phyloP scores from a whole-genome alignment of 1,140 invertebrate genomes.

The Drosophila sproati region DNA sequence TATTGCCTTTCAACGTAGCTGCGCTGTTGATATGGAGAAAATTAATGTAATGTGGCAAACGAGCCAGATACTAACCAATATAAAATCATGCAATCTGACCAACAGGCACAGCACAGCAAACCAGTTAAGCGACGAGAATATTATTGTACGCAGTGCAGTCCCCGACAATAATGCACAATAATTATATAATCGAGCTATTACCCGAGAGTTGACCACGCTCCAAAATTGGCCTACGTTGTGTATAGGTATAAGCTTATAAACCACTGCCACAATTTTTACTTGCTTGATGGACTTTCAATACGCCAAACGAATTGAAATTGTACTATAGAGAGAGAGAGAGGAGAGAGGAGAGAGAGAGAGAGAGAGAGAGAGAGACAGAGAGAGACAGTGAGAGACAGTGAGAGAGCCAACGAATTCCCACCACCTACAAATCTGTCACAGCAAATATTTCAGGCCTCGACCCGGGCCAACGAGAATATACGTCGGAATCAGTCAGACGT shows the following conservation, averaged over 20 bases:
- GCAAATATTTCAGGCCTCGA: slow-evolving; percentile 55
- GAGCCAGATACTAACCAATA: slow-evolving; percentile 41
- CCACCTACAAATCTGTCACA: slow-evolving; percentile 67
- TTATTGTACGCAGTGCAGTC: slow-evolving; percentile 40
- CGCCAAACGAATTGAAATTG: slow-evolving; percentile 57
- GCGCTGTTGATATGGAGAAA: slow-evolving; percentile 35
- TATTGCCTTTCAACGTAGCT: slow-evolving; percentile 68
- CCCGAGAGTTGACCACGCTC: slow-evolving; percentile 30
- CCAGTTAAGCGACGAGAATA: slow-evolving; percentile 15
- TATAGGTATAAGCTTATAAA: slow-evolving; percentile 46
- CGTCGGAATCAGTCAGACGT: slow-evolving; percentile 73
- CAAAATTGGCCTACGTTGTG: slow-evolving; percentile 66
- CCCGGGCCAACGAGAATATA: slow-evolving; percentile 58
- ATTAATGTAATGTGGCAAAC: slow-evolving; percentile 54
- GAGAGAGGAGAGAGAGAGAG: slow-evolving; percentile 13
- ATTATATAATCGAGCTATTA: slow-evolving; percentile 82
- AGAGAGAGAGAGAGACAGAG: slow-evolving; percentile 4
- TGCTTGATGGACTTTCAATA: slow-evolving; percentile 69
- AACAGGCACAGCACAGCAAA: slow-evolving; percentile 18
- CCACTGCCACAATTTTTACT: slow-evolving; percentile 56
- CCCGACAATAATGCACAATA: slow-evolving; percentile 75
- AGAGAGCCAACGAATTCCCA: background rate
- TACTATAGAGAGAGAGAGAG: slow-evolving; percentile 10
- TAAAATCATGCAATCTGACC: slow-evolving; percentile 36
- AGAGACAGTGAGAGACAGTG: background rate